phyloP scores from a whole-genome alignment of 2,888 invertebrate species.

The Agriopis leucophaearia region DNA sequence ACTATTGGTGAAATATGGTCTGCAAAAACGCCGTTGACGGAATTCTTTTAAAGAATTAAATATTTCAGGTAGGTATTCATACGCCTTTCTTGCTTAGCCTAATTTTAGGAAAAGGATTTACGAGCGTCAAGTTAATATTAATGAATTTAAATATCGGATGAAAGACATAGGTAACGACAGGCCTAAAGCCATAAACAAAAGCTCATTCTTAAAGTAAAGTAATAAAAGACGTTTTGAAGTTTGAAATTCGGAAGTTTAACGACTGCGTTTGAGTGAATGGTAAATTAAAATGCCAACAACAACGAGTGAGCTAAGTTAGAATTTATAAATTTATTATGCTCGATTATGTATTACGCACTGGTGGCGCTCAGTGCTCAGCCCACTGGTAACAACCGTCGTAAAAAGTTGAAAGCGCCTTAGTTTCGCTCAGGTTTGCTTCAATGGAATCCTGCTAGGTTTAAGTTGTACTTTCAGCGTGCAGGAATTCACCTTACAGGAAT shows the following conservation, averaged over 20 bases:
- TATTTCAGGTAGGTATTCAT: constrained; percentile 29
- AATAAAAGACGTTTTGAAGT: constrained; percentile 46
- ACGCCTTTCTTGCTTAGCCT: constrained; percentile 26
- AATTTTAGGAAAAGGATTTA: constrained; percentile 30
- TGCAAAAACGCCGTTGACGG: too few relatives aligned
- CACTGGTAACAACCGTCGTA: constrained; percentile 55
- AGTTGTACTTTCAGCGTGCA: constrained; percentile 9
- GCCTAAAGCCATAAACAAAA: constrained; percentile 39
- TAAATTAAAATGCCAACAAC: constrained; percentile 50
- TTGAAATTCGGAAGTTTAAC: constrained; percentile 46
- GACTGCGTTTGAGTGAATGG: constrained; percentile 46
- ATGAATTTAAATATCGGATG: constrained; percentile 36
- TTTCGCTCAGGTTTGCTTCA: constrained; percentile 39
- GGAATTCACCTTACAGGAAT: constrained; percentile 23
- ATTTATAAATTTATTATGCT: constrained; percentile 62
- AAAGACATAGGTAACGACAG: constrained; percentile 43
- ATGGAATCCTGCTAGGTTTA: constrained; percentile 41
- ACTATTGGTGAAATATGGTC: too few relatives aligned
- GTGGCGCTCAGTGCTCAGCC: constrained; percentile 58
- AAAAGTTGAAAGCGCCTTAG: constrained; percentile 60
- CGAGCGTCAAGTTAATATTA: constrained; percentile 24
- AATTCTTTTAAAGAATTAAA: too few relatives aligned
- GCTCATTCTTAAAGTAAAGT: constrained; percentile 43
- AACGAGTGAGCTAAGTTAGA: constrained; percentile 56
- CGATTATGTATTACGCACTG: constrained; percentile 62